A percentile compares a stretch with the other conserved stretches of the same genome.
These are phyloP conservation scores for Salmo trutta DNA, from an alignment of 2,797 vertebrate species.

Conservation along the genomic window DNA sequence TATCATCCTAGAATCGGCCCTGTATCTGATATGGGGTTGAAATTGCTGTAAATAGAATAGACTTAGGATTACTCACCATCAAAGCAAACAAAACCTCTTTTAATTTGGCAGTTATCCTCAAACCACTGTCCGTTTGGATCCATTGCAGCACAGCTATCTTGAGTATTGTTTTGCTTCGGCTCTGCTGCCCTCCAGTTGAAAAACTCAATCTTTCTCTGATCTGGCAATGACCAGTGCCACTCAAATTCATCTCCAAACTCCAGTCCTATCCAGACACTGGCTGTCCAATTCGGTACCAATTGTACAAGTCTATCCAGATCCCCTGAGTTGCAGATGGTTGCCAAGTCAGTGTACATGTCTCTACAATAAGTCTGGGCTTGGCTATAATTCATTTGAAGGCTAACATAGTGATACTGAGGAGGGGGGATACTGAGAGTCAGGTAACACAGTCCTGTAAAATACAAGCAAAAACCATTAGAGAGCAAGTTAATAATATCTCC, in stretches of 20 bases:
- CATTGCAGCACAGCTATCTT: constrained; percentile 58
- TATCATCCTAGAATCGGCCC: too few relatives aligned
- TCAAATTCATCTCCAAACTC: constrained; percentile 37
- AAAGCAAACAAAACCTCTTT: constrained; percentile 31
- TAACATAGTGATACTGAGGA: constrained; percentile 54
- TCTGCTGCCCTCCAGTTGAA: constrained; percentile 59
- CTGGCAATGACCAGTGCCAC: constrained; percentile 64
- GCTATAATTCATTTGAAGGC: constrained; percentile 32
- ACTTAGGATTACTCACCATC: constrained; percentile 20
- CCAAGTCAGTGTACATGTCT: constrained; percentile 59
- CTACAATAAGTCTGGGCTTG: constrained; percentile 65
- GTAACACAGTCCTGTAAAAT: constrained; percentile 50
- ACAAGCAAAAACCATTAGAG: neutral
- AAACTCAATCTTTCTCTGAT: constrained; percentile 41
- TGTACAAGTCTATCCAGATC: constrained; percentile 49
- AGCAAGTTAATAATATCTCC: neutral
- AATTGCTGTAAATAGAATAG: neutral
- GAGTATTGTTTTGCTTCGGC: neutral
- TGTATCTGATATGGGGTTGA: too few relatives aligned
- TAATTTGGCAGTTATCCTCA: constrained; percentile 48
- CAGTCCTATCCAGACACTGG: constrained; percentile 67
- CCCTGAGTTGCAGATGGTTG: constrained; percentile 51
- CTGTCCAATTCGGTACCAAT: constrained; percentile 19
- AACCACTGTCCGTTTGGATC: constrained; percentile 58
- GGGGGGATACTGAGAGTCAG: constrained; percentile 34